Evolutionary conservation across 2,888 invertebrate genomes (phyloP), one percentile per base, ranked within the genome.

Genomic region (Calliphora vomitoria): DNA sequence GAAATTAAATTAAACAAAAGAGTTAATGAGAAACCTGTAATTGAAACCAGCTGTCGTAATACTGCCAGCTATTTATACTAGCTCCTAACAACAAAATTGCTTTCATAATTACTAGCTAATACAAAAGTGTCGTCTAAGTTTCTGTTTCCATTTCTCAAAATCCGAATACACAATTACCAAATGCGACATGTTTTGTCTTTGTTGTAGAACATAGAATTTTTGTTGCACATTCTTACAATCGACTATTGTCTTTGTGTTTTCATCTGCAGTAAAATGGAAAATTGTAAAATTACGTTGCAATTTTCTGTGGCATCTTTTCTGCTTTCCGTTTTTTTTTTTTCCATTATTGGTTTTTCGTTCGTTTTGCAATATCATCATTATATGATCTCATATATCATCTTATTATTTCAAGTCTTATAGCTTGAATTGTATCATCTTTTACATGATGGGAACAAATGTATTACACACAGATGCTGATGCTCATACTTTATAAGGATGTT

Each of bases 251-350:
- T 76, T 50, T 53, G 1, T 8, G 18, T 50, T 41, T 83, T 62
- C 58, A 53, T 62, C 31, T 69, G 75, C 62, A 53, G 44, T 31
- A 20, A 62, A 71, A 53, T 75, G 41, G 60, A 75, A 82, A 82
- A 82, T 82, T 82, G 58, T 20, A 38, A 75, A 68, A 60, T 82
- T 58, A 82, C 47, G 11, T 68, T 76, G 76, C 41, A 69, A 62
- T 53, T 69, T 62, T 47, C 15, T 68, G 5, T 80, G 55, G 41
- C 47, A 47, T 68, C 18, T 20, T 58, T 31, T n/a, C 20, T 11
- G 18, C 60, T 62, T 76, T 38, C 62, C n/a, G 6, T 6, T 55
- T 55, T 20, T 55, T 20, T 55, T 13, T 55, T 69, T 69, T 25
- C 35, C 0, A 5, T 58, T 41, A 69, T 74, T 60, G 47, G 8